Conservation (phyloP, 2,888 invertebrate genomes). For the Leucophenga maculata region DNA sequence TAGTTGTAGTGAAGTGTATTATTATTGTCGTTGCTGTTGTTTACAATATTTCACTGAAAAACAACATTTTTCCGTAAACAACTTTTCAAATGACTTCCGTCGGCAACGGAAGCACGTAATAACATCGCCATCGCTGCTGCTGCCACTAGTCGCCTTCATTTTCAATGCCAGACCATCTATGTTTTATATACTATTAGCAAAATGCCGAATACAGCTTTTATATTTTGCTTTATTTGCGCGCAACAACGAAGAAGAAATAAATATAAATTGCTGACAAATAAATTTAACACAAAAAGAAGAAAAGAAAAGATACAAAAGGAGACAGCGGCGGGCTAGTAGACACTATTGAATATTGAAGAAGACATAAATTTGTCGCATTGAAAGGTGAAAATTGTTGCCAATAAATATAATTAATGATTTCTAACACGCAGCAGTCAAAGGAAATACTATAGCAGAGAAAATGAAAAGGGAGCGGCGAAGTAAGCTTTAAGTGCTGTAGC, state of each 20-base stretch:
- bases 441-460: neutral
- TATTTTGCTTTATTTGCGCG: slow-evolving; percentile 28
- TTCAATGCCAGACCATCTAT: neutral
- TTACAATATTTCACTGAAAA: slow-evolving; percentile 19
- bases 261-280: slow-evolving; percentile 20
- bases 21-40: neutral
- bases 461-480: too few species aligned
- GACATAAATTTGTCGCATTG: slow-evolving; percentile 56
- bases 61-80: slow-evolving; percentile 47
- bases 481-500: slow-evolving; percentile 2
- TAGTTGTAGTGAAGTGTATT: neutral
- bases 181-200: neutral
- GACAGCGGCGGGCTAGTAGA: too few species aligned
- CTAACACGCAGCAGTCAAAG: slow-evolving; percentile 26
- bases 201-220: neutral
- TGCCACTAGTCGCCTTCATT: slow-evolving; percentile 3
- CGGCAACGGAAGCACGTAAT: slow-evolving; percentile 2
- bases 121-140: slow-evolving; percentile 28
- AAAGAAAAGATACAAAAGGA: too few species aligned
- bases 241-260: slow-evolving; percentile 39
- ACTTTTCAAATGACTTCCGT: slow-evolving; percentile 39
- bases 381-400: slow-evolving; percentile 59
- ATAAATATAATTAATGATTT: slow-evolving; percentile 65
- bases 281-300: neutral
- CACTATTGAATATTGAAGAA: slow-evolving; percentile 31